phyloP scores from a whole-genome alignment of 2,888 invertebrate genomes.

The Aspidapion aeneum region DNA sequence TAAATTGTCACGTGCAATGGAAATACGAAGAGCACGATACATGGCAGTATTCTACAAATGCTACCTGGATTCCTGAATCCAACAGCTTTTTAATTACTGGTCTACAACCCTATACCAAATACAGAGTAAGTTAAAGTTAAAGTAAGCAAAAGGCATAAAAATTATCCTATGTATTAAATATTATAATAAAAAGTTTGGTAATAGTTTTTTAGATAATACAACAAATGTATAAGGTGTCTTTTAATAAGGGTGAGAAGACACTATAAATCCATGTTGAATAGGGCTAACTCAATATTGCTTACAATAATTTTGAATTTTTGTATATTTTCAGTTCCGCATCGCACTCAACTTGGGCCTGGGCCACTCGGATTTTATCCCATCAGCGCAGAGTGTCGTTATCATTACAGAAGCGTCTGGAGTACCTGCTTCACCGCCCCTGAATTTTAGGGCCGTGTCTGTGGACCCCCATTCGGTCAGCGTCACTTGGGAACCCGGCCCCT shows the following conservation, averaged over 20 bases:
- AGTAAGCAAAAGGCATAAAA: no score
- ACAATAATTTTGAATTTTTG: no score
- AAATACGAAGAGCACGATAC: slow-evolving; percentile 67
- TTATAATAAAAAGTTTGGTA: no score
- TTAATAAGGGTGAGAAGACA: no score
- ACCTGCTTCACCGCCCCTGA: slow-evolving; percentile 72
- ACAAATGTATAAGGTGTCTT: no score
- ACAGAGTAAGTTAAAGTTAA: slow-evolving; percentile 64
- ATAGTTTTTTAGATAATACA: no score
- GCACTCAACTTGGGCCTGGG: slow-evolving; percentile 67
- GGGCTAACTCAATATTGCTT: no score
- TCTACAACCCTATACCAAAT: slow-evolving; percentile 84
- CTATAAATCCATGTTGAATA: no score
- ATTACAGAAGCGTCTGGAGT: slow-evolving; percentile 69
- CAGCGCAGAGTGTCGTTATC: slow-evolving; percentile 72
- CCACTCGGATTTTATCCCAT: slow-evolving; percentile 53
- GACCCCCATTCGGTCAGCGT: slow-evolving; percentile 82
- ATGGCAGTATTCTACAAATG: slow-evolving; percentile 82
- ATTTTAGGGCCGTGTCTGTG: slow-evolving; percentile 72
- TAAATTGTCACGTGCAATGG: slow-evolving; percentile 70
- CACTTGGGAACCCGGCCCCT: slow-evolving; percentile 84
- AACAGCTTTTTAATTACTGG: slow-evolving; percentile 67
- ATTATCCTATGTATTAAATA: no score
- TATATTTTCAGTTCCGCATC: slow-evolving; percentile 82
- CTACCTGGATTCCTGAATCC: slow-evolving; percentile 58